Conservation (phyloP, 2,113 vertebrate species). For the Tiliqua scincoides region DNA sequence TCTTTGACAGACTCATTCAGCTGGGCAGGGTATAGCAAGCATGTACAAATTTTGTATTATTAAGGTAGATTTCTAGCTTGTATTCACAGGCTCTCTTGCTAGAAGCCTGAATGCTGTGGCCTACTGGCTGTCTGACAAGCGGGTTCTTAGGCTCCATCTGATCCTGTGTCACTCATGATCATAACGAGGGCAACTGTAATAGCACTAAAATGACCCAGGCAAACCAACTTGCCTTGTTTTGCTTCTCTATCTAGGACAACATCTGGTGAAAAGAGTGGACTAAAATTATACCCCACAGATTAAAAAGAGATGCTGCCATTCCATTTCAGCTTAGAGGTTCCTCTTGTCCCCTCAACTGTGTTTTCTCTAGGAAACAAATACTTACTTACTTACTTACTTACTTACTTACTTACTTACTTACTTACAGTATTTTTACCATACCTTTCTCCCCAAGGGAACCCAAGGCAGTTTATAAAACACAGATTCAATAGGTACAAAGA, state of each 20-base stretch:
- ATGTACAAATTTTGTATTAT: not conserved
- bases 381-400: no score
- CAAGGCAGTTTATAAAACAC: no score
- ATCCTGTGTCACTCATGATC: not conserved
- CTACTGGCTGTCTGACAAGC: slow-evolving; percentile 14
- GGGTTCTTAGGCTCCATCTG: not conserved
- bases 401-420: no score
- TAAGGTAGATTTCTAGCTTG: slow-evolving; percentile 2
- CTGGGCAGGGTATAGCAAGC: not conserved
- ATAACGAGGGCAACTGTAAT: not conserved
- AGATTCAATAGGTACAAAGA: no score
- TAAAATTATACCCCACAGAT: not conserved
- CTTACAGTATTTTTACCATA: no score
- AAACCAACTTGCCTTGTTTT: slow-evolving; percentile 11
- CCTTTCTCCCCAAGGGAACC: no score
- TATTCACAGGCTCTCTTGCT: accelerated
- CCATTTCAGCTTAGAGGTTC: not conserved
- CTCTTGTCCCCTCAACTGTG: not conserved
- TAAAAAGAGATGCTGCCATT: not conserved
- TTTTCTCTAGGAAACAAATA: not conserved
- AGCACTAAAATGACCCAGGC: not conserved
- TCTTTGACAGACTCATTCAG: slow-evolving; percentile 6
- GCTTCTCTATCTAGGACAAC: slow-evolving; percentile 7
- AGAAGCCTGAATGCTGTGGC: not conserved
- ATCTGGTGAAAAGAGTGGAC: not conserved